Conservation (phyloP, 2,888 invertebrate genomes). For the Escarpia spicata region DNA sequence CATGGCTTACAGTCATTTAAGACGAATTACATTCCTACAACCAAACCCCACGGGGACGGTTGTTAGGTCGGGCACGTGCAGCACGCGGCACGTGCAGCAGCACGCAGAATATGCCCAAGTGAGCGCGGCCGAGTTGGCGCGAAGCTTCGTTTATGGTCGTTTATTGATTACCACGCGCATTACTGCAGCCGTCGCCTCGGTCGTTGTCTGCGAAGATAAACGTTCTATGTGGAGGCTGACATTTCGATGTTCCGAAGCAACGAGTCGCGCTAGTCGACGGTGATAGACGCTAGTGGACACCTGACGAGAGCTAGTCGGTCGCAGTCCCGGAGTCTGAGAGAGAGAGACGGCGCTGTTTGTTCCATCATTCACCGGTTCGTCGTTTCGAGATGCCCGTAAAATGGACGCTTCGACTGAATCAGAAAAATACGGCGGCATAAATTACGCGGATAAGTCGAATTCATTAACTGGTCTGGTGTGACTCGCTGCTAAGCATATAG, state of each 20-base stretch:
- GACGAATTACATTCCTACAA: not conserved
- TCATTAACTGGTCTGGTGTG: not conserved
- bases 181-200: not conserved
- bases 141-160: not conserved
- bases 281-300: not conserved
- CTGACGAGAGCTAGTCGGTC: not conserved
- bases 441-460: not conserved
- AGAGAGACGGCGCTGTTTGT: no score
- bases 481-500: not conserved
- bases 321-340: not conserved
- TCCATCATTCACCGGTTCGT: not conserved
- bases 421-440: constrained; percentile 8
- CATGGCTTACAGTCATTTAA: not conserved
- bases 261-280: not conserved
- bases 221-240: not conserved
- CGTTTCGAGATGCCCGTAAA: not conserved
- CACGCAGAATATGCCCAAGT: not conserved
- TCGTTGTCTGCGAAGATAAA: not conserved
- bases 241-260: not conserved
- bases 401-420: not conserved
- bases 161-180: not conserved
- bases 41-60: not conserved
- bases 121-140: not conserved
- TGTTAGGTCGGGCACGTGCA: no score
- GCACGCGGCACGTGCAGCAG: not conserved